phyloP scores from a whole-genome alignment of 2,797 vertebrate species.

The Typhlichthys subterraneus region DNA sequence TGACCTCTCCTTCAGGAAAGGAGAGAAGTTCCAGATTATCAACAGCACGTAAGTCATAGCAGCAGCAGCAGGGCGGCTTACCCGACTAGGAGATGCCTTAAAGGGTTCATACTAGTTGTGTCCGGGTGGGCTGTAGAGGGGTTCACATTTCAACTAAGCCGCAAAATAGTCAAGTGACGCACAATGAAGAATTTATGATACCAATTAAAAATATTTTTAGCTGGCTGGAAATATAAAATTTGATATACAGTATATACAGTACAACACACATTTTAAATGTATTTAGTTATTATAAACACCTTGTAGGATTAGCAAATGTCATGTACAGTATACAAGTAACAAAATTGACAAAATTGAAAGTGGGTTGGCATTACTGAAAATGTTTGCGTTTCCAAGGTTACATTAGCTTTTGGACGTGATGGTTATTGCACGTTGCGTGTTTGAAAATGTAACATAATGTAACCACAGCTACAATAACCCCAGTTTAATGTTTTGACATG shows the following conservation, averaged over 20 bases:
- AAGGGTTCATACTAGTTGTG: constrained; percentile 1
- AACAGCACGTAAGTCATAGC: constrained; percentile 93
- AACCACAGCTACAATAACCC: constrained; percentile 11
- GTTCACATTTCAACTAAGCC: constrained; percentile 3
- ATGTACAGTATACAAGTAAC: too few relatives aligned
- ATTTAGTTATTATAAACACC: too few relatives aligned
- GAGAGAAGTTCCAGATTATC: constrained; percentile 96
- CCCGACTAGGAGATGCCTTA: constrained; percentile 3
- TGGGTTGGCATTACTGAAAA: neutral
- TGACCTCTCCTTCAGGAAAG: constrained; percentile 97
- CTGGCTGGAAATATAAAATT: too few relatives aligned
- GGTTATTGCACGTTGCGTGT: neutral
- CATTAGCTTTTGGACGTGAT: neutral
- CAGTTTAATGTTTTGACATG: constrained; percentile 29
- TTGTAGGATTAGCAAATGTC: too few relatives aligned
- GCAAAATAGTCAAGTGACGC: neutral
- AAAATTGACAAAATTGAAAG: too few relatives aligned
- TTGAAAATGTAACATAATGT: constrained; percentile 16
- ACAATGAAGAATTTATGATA: neutral
- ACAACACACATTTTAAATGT: too few relatives aligned
- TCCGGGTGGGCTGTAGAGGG: constrained; percentile 6
- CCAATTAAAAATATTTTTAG: neutral
- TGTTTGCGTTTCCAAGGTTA: too few relatives aligned
- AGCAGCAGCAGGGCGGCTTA: constrained; percentile 18
- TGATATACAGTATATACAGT: too few relatives aligned